These are phyloP conservation scores for Clarias fuscus DNA, from an alignment of 2,797 vertebrate genomes.

Conservation along the genomic window DNA sequence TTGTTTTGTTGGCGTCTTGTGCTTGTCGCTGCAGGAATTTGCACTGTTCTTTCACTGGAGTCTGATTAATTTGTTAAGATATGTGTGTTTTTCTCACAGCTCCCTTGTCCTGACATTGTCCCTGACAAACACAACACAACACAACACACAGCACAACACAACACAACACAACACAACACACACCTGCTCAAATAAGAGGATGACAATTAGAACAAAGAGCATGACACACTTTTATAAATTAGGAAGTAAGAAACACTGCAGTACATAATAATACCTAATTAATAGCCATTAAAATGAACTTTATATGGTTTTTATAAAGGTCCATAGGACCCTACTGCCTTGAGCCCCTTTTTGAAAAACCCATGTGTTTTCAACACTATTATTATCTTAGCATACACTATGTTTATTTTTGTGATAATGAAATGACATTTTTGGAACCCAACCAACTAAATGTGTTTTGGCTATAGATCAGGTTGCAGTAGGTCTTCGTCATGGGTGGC, in stretches of 20 bases:
- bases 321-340: background rate
- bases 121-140: constrained; percentile 40
- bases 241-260: background rate
- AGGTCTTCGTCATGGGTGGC: background rate
- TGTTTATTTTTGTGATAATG: constrained; percentile 3
- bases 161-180: constrained; percentile 28
- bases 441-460: background rate
- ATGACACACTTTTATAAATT: background rate
- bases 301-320: background rate
- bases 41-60: constrained; percentile 79
- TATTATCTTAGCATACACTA: background rate
- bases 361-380: background rate
- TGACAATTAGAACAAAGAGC: background rate
- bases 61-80: constrained; percentile 87
- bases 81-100: constrained; percentile 89
- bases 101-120: constrained; percentile 51
- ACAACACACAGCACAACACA: constrained; percentile 22
- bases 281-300: background rate
- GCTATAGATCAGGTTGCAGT: constrained; percentile 1
- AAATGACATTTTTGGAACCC: background rate
- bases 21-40: constrained; percentile 79
- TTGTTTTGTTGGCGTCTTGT: constrained; percentile 67
- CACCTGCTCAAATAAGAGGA: constrained; percentile 12
- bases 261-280: background rate
- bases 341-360: background rate